phyloP scores from a whole-genome alignment of 2,888 invertebrate species.

The Xanthorhoe spadicearia region DNA sequence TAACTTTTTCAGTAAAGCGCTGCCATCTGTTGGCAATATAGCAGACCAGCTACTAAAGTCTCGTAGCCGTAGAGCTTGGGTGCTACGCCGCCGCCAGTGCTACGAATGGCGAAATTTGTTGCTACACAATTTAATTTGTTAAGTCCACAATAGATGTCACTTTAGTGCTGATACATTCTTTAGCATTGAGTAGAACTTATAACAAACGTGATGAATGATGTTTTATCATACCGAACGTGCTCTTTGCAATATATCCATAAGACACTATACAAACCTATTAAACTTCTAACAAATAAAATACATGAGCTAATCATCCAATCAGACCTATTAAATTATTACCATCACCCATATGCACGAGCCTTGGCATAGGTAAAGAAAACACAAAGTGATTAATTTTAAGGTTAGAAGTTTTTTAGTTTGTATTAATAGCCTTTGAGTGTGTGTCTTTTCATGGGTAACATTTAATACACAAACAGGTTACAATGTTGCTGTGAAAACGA shows the following conservation, averaged over 20 bases:
- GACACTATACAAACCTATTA: neutral
- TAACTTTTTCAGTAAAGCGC: neutral
- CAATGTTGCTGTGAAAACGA: slow-evolving; percentile 10
- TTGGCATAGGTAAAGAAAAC: neutral
- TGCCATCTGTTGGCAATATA: slow-evolving; percentile 26
- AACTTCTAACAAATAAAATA: neutral
- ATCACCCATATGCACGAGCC: neutral
- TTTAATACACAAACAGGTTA: slow-evolving; percentile 3
- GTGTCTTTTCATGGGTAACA: neutral
- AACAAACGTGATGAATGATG: neutral
- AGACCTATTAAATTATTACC: neutral
- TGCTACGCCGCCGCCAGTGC: slow-evolving; percentile 10
- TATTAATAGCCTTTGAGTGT: neutral
- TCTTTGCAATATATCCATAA: neutral
- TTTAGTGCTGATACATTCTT: neutral
- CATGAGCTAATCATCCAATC: neutral
- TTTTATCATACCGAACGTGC: neutral
- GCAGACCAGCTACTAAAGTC: neutral
- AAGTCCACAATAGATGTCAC: slow-evolving; percentile 32
- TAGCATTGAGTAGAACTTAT: neutral
- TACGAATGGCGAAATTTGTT: neutral
- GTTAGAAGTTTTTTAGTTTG: neutral
- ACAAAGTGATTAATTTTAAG: neutral
- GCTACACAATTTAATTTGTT: slow-evolving; percentile 14
- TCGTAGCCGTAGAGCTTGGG: slow-evolving; percentile 10